A percentile compares a stretch with the other conserved stretches of the same genome.
phyloP scores from a whole-genome alignment of 35 echinoderm and acorn worm genomes.

The Ophiothrix spiculata region DNA sequence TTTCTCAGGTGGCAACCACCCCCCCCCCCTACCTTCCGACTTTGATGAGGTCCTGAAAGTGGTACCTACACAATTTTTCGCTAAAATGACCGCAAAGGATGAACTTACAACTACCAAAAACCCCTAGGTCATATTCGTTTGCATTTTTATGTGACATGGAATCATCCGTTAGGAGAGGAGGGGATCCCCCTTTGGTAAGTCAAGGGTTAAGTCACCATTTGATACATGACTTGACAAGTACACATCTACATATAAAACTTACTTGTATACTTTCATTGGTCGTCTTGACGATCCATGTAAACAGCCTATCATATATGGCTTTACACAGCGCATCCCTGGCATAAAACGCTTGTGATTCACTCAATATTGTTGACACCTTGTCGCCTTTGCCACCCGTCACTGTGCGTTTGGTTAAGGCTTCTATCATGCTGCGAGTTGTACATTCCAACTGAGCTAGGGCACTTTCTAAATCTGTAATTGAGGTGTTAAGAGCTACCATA shows the following conservation, averaged over 20 bases:
- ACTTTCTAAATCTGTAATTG: conserved; percentile 73
- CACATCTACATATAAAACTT: no score
- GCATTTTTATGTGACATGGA: neutral
- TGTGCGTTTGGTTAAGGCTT: conserved; percentile 83
- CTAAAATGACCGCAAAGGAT: no score
- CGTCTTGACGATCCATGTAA: conserved; percentile 81
- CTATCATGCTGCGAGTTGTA: conserved; percentile 55
- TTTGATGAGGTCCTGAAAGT: no score
- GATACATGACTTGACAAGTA: no score
- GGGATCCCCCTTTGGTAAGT: no score
- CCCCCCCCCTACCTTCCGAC: no score
- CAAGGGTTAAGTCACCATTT: no score
- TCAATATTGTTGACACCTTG: conserved; percentile 74
- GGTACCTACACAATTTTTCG: no score
- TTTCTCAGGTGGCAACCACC: no score
- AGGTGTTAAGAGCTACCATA: no score
- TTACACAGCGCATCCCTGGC: conserved; percentile 97
- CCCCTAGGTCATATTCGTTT: no score
- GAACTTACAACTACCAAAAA: no score
- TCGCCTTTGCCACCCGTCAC: conserved; percentile 83
- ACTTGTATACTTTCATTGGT: conserved; percentile 95
- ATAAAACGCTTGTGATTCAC: conserved; percentile 79
- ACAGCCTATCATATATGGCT: conserved; percentile 87
- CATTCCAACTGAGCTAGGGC: conserved; percentile 74
- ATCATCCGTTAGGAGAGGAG: neutral